Base-by-base conservation (phyloP, 2,888 invertebrate genomes). In the Phragmatobia fuliginosa region DNA sequence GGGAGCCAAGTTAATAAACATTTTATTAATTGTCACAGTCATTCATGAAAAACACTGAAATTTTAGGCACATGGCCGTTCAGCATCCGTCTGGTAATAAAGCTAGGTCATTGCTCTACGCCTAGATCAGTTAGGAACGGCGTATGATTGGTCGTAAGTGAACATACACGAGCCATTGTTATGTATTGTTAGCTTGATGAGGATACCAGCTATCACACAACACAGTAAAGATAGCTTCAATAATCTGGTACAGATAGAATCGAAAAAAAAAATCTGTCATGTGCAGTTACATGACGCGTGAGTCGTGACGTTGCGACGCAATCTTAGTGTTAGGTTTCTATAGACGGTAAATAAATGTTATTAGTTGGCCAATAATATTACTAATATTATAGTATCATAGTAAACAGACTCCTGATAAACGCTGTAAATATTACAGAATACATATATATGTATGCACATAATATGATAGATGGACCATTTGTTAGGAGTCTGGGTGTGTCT, bases 101-200 rank as follows among this genome's bases (percentile, higher is more conserved):
- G 72, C 68, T 72, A 80, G 87, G 87, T 86, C 85, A 81, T 87
- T 88, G 89, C 84, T 86, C 88, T 82, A 70, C 38, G 77, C 74
- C 73, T 72, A 72, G 77, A 67, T 68, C 69, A 73, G 69, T 73
- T 72, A 71, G 56, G 73, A 62, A 59, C 71, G 63, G 41, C 72
- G 61, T 56, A 67, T 73, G 73, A 81, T 74, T 74, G 77, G 73
- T 66, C 64, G 64, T 38, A 62, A 66, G 33, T 18, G 70, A 60
- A 58, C 32, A 36, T 68, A 80, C 79, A 73, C 76, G 63, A 67
- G 36, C 72, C 69, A 67, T 70, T 60, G 67, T 78, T 66, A 69
- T 67, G 67, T 71, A 77, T 78, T 80, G 80, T 83, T 72, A 75
- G 64, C 73, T 78, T 85, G 80, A 87, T 84, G 84, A 86, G 83